Percentiles rank a stretch among this genome's conserved stretches.
These are phyloP conservation scores for Eucera pruinosa DNA, from an alignment of 2,888 invertebrate species.

Conservation along the genomic window DNA sequence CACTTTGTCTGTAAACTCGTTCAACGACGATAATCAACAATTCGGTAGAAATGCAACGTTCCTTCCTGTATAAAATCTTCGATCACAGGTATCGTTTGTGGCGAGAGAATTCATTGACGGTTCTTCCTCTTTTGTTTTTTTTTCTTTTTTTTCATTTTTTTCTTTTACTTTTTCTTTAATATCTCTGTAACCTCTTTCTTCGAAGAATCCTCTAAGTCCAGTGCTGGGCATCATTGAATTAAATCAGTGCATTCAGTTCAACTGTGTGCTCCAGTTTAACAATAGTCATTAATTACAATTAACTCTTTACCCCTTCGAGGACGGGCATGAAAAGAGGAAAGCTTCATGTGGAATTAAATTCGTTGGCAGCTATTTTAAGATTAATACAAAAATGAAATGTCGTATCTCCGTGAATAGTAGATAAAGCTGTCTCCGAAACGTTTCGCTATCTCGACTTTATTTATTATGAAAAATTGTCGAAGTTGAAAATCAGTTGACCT, in stretches of 20 bases:
- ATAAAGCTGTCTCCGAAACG: no score
- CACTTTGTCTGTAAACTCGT: slow-evolving; percentile 33
- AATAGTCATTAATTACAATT: no score
- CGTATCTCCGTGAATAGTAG: no score
- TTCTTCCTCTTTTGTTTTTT: neutral
- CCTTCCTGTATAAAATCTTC: slow-evolving; percentile 54
- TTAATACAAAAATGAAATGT: no score
- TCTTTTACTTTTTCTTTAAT: neutral
- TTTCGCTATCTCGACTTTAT: no score
- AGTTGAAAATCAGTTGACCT: no score
- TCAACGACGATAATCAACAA: slow-evolving; percentile 40
- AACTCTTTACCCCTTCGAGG: no score
- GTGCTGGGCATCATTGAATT: slow-evolving; percentile 42
- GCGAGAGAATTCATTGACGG: slow-evolving; percentile 12
- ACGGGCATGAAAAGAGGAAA: no score
- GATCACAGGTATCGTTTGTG: slow-evolving; percentile 55
- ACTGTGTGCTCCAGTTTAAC: no score
- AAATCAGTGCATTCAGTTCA: neutral
- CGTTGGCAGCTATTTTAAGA: no score
- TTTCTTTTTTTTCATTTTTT: neutral
- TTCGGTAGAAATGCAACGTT: slow-evolving; percentile 45
- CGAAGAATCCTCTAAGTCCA: slow-evolving; percentile 8
- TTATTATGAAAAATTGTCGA: no score
- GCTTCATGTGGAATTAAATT: no score
- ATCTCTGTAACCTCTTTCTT: neutral